phyloP scores from a whole-genome alignment of 2,797 vertebrate genomes.

The Paguma larvata region DNA sequence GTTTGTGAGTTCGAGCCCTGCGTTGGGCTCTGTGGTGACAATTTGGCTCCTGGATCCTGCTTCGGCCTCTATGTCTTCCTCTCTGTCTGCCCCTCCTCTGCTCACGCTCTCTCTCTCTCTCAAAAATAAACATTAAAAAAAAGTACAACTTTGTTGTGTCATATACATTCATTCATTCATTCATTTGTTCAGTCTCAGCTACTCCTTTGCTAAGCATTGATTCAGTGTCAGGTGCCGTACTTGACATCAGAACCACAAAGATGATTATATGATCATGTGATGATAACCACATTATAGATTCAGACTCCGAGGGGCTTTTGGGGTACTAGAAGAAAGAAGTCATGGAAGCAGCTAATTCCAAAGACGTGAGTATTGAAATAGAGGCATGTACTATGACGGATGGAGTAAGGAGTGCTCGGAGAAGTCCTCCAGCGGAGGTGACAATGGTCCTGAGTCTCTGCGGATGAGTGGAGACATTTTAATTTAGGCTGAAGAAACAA shows the following conservation, averaged over 20 bases:
- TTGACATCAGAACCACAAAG: background rate
- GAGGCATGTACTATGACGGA: background rate
- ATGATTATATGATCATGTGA: background rate
- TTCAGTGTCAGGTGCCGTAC: background rate
- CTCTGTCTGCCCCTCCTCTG: too few relatives aligned
- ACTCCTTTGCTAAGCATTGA: background rate
- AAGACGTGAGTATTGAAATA: background rate
- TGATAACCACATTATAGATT: background rate
- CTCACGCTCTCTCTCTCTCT: too few relatives aligned
- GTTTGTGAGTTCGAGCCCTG: too few relatives aligned
- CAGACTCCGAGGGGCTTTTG: background rate
- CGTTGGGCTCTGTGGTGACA: too few relatives aligned
- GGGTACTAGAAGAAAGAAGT: background rate
- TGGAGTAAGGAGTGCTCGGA: background rate
- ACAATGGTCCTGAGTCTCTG: background rate
- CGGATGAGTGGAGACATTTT: background rate
- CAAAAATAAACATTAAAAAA: too few relatives aligned
- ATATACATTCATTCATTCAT: background rate
- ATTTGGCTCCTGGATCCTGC: too few relatives aligned
- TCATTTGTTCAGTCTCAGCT: background rate
- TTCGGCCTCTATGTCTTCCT: too few relatives aligned
- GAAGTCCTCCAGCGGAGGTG: background rate
- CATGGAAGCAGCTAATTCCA: background rate
- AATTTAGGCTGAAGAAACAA: background rate
- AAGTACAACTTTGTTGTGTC: background rate